A percentile compares a stretch with the other conserved stretches of the same genome.
Conservation (phyloP, 2,113 vertebrate genomes). For the Pipra filicauda region DNA sequence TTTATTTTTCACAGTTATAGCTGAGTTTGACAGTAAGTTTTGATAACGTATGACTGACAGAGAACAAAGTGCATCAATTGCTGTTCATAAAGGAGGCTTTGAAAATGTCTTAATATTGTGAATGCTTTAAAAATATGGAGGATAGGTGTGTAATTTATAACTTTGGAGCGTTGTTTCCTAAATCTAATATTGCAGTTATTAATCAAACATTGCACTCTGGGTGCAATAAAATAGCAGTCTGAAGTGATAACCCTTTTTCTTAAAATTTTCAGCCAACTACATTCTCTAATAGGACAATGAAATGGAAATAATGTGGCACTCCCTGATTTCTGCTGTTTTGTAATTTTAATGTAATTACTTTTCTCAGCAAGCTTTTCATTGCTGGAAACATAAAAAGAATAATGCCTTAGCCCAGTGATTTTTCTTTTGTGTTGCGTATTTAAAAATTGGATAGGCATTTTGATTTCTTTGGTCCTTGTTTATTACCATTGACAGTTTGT, state of each 20-base stretch:
- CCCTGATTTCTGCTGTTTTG: background rate
- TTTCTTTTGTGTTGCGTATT: conserved; percentile 18
- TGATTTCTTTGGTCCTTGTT: background rate
- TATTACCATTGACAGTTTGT: background rate
- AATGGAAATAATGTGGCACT: conserved; percentile 1
- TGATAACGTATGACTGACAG: background rate
- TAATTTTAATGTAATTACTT: conserved; percentile 51
- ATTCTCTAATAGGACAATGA: background rate
- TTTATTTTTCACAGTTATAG: background rate
- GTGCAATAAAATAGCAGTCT: background rate
- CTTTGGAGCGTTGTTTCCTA: background rate
- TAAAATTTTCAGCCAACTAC: background rate
- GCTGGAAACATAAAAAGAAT: conserved; percentile 17
- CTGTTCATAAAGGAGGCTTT: background rate
- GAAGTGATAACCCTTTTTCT: background rate
- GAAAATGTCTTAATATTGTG: background rate
- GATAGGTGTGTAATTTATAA: background rate
- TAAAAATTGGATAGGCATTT: background rate
- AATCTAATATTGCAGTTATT: background rate
- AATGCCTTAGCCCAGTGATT: background rate
- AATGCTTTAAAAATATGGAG: background rate
- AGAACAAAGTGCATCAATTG: background rate
- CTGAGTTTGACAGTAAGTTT: background rate
- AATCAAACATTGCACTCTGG: background rate
- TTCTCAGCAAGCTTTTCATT: conserved; percentile 47